phyloP scores from a whole-genome alignment of 2,888 invertebrate species.

The Polymixis lichenea region DNA sequence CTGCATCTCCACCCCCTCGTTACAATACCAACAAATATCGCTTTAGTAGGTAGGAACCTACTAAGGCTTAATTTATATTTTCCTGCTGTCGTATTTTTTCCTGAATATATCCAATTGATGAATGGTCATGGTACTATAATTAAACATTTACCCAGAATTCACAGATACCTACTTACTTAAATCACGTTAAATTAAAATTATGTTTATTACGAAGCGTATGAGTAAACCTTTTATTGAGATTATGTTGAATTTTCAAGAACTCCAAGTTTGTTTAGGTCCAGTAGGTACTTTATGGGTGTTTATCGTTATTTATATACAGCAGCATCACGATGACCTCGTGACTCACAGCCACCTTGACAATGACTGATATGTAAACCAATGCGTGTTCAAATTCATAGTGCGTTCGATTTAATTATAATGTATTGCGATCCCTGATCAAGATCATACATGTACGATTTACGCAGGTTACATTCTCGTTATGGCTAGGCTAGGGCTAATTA shows the following conservation, averaged over 20 bases:
- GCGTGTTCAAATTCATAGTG: conserved; percentile 73
- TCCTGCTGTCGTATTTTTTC: conserved; percentile 25
- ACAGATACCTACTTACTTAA: background rate
- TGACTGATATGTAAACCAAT: conserved; percentile 70
- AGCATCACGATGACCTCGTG: conserved; percentile 68
- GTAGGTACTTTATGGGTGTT: conserved; percentile 66
- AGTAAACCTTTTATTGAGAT: conserved; percentile 34
- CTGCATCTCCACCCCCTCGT: background rate
- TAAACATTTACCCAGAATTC: conserved; percentile 29
- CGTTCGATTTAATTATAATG: conserved; percentile 16
- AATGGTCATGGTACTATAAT: conserved; percentile 24
- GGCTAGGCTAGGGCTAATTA: background rate
- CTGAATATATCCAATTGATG: background rate
- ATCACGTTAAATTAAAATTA: conserved; percentile 27
- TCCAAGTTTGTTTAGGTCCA: conserved; percentile 68
- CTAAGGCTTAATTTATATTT: conserved; percentile 11
- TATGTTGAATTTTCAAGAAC: conserved; percentile 62
- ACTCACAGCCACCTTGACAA: conserved; percentile 73
- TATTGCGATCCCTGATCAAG: background rate
- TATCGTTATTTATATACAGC: conserved; percentile 65
- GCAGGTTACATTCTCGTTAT: background rate
- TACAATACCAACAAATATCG: background rate
- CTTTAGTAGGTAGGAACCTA: background rate
- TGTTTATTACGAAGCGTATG: conserved; percentile 38
- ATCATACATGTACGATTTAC: background rate